These are phyloP conservation scores for Orthosia gothica DNA, from an alignment of 2,888 invertebrate species.

Conservation along the genomic window DNA sequence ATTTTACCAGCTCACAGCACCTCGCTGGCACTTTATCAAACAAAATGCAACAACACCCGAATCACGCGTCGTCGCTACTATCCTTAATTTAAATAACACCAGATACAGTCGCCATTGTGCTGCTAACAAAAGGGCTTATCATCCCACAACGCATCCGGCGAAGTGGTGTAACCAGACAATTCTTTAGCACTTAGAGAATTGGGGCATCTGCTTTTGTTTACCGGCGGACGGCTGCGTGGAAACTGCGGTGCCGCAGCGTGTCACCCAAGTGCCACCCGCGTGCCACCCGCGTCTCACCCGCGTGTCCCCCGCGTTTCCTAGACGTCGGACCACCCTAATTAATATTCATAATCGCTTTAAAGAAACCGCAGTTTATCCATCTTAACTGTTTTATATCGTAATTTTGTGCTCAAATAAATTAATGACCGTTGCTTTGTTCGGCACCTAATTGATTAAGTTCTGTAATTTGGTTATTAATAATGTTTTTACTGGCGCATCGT, in stretches of 20 bases:
- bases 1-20: constrained; percentile 5
- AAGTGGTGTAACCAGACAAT: constrained; percentile 63
- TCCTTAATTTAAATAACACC: constrained; percentile 63
- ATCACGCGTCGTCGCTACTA: constrained; percentile 24
- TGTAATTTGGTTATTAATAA: constrained; percentile 66
- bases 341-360: constrained; percentile 82
- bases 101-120: constrained; percentile 60
- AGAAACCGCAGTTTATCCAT: constrained; percentile 75
- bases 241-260: constrained; percentile 25
- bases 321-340: constrained; percentile 68
- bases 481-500: constrained; percentile 55
- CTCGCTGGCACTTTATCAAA: constrained; percentile 43
- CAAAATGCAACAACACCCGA: constrained; percentile 40
- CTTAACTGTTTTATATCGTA: constrained; percentile 76
- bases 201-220: constrained; percentile 81
- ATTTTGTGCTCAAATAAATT: constrained; percentile 68
- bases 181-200: constrained; percentile 75
- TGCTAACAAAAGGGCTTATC: constrained; percentile 66
- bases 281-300: constrained; percentile 29
- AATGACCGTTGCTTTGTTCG: constrained; percentile 67
- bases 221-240: constrained; percentile 31
- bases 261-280: too few relatives aligned
- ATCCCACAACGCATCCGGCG: constrained; percentile 60
- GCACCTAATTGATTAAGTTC: constrained; percentile 69
- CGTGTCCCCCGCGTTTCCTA: constrained; percentile 30